These are phyloP conservation scores for Hycleus cichorii DNA, from an alignment of 1,140 invertebrate genomes.

Conservation along the genomic window DNA sequence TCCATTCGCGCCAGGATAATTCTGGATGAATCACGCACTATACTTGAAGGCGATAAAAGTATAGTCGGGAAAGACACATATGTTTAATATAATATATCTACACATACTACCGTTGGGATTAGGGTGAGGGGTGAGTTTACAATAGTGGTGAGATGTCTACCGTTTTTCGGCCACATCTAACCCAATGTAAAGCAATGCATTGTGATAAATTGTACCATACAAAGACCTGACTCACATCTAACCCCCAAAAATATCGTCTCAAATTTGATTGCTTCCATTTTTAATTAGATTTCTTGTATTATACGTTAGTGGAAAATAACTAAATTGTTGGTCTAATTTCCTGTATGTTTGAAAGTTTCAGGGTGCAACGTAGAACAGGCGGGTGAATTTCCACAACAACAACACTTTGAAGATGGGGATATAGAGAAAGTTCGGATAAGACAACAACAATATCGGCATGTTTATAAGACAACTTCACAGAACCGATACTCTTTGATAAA, in stretches of 20 bases:
- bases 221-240: conserved; percentile 14
- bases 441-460: conserved; percentile 7
- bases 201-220: conserved; percentile 19
- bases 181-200: conserved; percentile 20
- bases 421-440: neutral
- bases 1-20: conserved; percentile 11
- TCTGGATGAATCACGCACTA: conserved; percentile 13
- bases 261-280: too few relatives aligned
- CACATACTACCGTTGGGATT: too few relatives aligned
- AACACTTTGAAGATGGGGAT: too few relatives aligned
- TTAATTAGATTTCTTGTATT: too few relatives aligned
- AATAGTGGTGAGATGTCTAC: neutral
- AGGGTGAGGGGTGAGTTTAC: conserved; percentile 7
- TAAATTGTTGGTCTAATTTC: too few relatives aligned
- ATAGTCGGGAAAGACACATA: conserved; percentile 25
- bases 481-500: conserved; percentile 14
- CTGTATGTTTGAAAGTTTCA: too few relatives aligned
- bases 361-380: conserved; percentile 4
- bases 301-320: too few relatives aligned
- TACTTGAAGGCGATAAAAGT: conserved; percentile 3
- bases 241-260: too few relatives aligned
- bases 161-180: neutral
- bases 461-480: conserved; percentile 10
- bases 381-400: neutral
- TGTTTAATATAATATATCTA: conserved; percentile 22